Conservation (phyloP, 1,140 invertebrate genomes). For the Cotesia typhae region DNA sequence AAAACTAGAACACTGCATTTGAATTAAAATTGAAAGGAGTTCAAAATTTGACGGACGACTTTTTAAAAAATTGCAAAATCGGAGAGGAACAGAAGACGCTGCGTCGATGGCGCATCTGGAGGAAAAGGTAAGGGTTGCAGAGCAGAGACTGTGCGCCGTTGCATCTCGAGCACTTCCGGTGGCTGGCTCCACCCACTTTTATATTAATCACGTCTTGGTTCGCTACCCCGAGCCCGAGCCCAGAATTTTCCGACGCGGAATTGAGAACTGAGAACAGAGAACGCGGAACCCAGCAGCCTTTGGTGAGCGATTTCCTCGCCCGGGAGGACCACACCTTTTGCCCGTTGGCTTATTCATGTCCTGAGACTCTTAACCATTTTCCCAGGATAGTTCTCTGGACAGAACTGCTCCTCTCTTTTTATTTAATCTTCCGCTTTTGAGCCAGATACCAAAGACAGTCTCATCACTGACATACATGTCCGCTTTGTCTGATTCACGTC, state of each 20-base stretch:
- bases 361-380: slow-evolving; percentile 47
- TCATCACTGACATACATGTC: slow-evolving; percentile 1
- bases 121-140: slow-evolving; percentile 33
- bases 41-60: too few relatives aligned
- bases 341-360: slow-evolving; percentile 62
- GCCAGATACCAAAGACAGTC: not conserved
- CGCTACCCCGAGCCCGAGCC: slow-evolving; percentile 46
- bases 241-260: not conserved
- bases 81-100: too few relatives aligned
- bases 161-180: slow-evolving; percentile 64
- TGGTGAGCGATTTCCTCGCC: slow-evolving; percentile 62
- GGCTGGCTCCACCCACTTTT: slow-evolving; percentile 65
- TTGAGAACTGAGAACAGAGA: not conserved
- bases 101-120: too few relatives aligned
- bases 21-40: too few relatives aligned
- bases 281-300: slow-evolving; percentile 47
- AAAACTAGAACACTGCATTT: too few relatives aligned
- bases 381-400: slow-evolving; percentile 7
- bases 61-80: not conserved
- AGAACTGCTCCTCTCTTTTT: slow-evolving; percentile 31
- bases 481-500: not conserved
- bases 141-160: slow-evolving; percentile 49
- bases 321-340: slow-evolving; percentile 63
- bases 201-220: slow-evolving; percentile 67
- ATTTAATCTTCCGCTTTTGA: slow-evolving; percentile 10